phyloP scores from a whole-genome alignment of 2,888 invertebrate genomes.

The Pediacus dermestoides region DNA sequence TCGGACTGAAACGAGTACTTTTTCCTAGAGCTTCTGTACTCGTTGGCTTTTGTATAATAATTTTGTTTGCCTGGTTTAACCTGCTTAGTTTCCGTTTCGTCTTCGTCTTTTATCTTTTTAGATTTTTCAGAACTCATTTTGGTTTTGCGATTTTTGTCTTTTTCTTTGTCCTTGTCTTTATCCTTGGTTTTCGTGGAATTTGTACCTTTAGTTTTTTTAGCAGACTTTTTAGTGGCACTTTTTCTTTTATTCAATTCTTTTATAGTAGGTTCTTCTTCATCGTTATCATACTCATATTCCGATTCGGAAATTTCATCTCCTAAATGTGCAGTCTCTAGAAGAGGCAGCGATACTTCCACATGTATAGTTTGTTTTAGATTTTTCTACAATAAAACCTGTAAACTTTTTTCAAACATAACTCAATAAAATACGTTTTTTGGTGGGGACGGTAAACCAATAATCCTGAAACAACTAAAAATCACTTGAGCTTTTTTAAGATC shows the following conservation, averaged over 20 bases:
- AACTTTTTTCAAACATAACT: no score
- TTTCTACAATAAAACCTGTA: conserved; percentile 30
- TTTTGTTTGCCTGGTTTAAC: conserved; percentile 10
- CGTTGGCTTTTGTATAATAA: neutral
- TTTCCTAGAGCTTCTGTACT: conserved; percentile 2
- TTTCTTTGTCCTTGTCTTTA: conserved; percentile 30
- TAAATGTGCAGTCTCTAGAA: conserved; percentile 52
- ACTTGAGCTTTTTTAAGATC: conserved; percentile 46
- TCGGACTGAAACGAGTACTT: conserved; percentile 53
- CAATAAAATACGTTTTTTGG: conserved; percentile 53
- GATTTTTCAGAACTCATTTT: conserved; percentile 40
- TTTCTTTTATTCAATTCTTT: no score
- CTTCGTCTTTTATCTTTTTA: conserved; percentile 35
- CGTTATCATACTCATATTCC: conserved; percentile 19
- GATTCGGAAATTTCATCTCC: conserved; percentile 25
- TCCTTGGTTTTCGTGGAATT: conserved; percentile 12
- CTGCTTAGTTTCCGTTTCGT: conserved; percentile 30
- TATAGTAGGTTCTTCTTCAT: conserved; percentile 6
- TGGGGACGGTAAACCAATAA: conserved; percentile 55
- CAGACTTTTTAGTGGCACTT: no score
- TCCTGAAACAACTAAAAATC: conserved; percentile 51
- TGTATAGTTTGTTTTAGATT: conserved; percentile 49
- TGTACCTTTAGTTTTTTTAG: no score
- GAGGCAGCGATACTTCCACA: conserved; percentile 55
- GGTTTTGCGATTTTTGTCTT: conserved; percentile 35